These are phyloP conservation scores for Coryphaenoides rupestris DNA, from an alignment of 2,113 vertebrate genomes.

Conservation along the genomic window DNA sequence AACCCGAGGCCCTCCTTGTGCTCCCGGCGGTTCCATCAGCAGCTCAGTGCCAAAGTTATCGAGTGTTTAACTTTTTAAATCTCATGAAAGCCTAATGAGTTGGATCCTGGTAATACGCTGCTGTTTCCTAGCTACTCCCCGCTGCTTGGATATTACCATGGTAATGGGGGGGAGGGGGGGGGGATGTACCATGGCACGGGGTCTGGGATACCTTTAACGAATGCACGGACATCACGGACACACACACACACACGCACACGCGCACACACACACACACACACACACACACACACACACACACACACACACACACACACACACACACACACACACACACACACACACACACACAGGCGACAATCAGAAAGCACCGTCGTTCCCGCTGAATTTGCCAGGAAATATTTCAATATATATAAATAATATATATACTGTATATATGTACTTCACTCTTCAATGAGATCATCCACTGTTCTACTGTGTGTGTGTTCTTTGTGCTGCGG, in stretches of 20 bases:
- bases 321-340: constrained; percentile 47
- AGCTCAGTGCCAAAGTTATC: constrained; percentile 58
- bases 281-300: no score
- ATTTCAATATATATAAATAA: no score
- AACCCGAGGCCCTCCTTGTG: constrained; percentile 31
- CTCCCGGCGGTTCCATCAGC: constrained; percentile 48
- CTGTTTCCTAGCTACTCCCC: constrained; percentile 64
- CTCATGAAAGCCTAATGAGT: constrained; percentile 80
- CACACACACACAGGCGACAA: constrained; percentile 25
- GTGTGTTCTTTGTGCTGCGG: constrained; percentile 1
- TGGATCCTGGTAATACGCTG: constrained; percentile 70
- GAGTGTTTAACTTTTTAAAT: constrained; percentile 73
- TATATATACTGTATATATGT: constrained; percentile 17
- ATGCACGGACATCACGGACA: no score
- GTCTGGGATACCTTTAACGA: no score
- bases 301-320: no score
- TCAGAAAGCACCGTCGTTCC: constrained; percentile 31
- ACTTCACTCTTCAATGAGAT: no score
- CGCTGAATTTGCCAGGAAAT: constrained; percentile 43
- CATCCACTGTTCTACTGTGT: no score
- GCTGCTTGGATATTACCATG: constrained; percentile 78
- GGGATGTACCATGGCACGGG: constrained; percentile 53
- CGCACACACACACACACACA: no score
- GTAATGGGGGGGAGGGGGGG: constrained; percentile 71
- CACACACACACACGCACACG: no score